Conservation (phyloP, 2,113 vertebrate genomes). For the Salvelinus sp. region DNA sequence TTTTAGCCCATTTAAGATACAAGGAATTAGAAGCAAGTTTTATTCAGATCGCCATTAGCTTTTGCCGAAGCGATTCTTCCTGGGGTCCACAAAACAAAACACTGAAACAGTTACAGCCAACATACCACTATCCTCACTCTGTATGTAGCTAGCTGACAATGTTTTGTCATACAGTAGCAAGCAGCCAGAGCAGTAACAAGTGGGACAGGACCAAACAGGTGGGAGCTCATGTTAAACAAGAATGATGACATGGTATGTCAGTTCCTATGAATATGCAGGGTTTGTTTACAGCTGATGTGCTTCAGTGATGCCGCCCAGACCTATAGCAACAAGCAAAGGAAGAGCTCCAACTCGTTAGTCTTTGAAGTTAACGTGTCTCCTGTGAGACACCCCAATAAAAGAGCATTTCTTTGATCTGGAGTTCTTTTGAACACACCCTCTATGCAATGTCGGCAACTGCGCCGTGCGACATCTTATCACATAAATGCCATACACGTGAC, state of each 20-base stretch:
- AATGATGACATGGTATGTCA: neutral
- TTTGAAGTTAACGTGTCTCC: constrained; percentile 10
- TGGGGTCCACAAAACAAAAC: too few species aligned
- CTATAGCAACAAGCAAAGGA: neutral
- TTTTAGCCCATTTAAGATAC: too few species aligned
- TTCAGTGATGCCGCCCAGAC: neutral
- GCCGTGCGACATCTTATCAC: neutral
- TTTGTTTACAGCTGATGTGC: constrained; percentile 5
- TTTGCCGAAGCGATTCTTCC: too few species aligned
- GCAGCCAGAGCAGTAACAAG: neutral
- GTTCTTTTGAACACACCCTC: constrained; percentile 17
- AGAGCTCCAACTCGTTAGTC: constrained; percentile 4
- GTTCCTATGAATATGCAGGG: neutral
- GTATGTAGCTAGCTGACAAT: too few species aligned
- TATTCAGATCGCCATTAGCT: too few species aligned
- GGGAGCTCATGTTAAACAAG: neutral
- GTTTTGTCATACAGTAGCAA: neutral
- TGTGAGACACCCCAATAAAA: neutral
- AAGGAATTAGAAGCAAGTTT: too few species aligned
- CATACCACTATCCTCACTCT: too few species aligned
- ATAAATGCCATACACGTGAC: neutral
- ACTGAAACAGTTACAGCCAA: too few species aligned
- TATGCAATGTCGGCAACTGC: neutral
- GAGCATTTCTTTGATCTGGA: constrained; percentile 9
- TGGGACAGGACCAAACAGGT: neutral